These are phyloP conservation scores for Mantis religiosa DNA, from an alignment of 2,888 invertebrate genomes.

Conservation along the genomic window DNA sequence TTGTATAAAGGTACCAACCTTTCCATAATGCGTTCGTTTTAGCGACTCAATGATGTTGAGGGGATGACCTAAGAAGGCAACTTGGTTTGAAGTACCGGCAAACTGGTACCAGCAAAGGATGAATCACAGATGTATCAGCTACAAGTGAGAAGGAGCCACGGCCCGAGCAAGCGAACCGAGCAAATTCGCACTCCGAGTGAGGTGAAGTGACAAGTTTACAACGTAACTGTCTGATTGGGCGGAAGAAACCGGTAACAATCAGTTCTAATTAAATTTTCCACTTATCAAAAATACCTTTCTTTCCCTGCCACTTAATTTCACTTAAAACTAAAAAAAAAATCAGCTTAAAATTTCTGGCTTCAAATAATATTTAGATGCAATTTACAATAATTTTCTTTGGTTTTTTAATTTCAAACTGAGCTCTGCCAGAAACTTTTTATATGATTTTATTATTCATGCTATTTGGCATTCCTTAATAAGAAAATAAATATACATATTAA, in stretches of 20 bases:
- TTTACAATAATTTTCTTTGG: neutral
- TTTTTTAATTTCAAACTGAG: neutral
- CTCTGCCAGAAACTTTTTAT: neutral
- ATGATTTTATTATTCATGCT: neutral
- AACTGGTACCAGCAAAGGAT: constrained; percentile 23
- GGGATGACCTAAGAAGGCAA: constrained; percentile 22
- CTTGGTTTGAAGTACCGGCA: constrained; percentile 17
- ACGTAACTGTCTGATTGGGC: constrained; percentile 32
- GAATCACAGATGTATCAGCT: constrained; percentile 25
- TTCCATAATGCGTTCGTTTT: constrained; percentile 18
- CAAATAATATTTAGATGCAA: neutral
- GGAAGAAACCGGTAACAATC: constrained; percentile 31
- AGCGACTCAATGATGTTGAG: constrained; percentile 15
- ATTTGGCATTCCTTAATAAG: neutral
- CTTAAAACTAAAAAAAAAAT: neutral
- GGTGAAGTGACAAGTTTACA: constrained; percentile 29
- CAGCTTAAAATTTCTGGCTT: neutral
- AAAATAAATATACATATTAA: neutral
- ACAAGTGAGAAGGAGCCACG: constrained; percentile 19
- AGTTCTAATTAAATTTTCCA: constrained; percentile 7
- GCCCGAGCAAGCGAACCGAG: constrained; percentile 23
- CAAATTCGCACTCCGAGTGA: constrained; percentile 26
- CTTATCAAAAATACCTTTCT: neutral
- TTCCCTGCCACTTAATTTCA: neutral
- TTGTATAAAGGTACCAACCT: constrained; percentile 25